Evolutionary conservation across 2,113 vertebrate species (phyloP).

Genomic region (Poeciliopsis retropinna): DNA sequence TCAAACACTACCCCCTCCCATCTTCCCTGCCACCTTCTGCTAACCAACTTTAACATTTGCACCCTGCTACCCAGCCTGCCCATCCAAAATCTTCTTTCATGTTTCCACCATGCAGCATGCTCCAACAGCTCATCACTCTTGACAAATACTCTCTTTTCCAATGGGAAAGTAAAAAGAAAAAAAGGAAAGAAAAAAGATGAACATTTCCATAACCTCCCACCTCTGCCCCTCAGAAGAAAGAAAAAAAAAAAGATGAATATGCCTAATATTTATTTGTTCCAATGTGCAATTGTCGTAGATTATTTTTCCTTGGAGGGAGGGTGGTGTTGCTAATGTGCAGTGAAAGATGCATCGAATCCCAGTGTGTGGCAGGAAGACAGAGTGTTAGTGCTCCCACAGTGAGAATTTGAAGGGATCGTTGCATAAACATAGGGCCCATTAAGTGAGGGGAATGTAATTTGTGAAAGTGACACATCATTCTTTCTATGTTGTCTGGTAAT

Average conservation of each 20-base stretch:
- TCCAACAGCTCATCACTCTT: constrained; percentile 55
- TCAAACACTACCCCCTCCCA: constrained; percentile 52
- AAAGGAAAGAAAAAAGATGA: constrained; percentile 31
- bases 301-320: constrained; percentile 29
- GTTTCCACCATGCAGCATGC: constrained; percentile 33
- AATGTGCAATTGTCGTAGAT: constrained; percentile 15
- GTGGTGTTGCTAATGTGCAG: constrained; percentile 22
- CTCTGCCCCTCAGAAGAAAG: background rate
- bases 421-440: constrained; percentile 65
- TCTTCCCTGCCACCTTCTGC: constrained; percentile 48
- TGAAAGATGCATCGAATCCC: constrained; percentile 41
- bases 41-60: constrained; percentile 42
- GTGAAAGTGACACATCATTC: constrained; percentile 59
- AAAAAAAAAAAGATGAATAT: constrained; percentile 17
- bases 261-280: constrained; percentile 48
- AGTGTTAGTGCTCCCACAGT: constrained; percentile 52
- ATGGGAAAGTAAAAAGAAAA: constrained; percentile 44
- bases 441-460: constrained; percentile 61
- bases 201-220: constrained; percentile 30
- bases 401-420: constrained; percentile 65
- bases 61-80: constrained; percentile 56
- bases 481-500: constrained; percentile 59
- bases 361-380: constrained; percentile 50
- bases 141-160: constrained; percentile 67
- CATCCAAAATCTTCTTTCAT: constrained; percentile 63